A percentile compares a stretch with the other conserved stretches of the same genome.
These are phyloP conservation scores for Agrochola macilenta DNA, from an alignment of 2,888 invertebrate species.

Conservation along the genomic window DNA sequence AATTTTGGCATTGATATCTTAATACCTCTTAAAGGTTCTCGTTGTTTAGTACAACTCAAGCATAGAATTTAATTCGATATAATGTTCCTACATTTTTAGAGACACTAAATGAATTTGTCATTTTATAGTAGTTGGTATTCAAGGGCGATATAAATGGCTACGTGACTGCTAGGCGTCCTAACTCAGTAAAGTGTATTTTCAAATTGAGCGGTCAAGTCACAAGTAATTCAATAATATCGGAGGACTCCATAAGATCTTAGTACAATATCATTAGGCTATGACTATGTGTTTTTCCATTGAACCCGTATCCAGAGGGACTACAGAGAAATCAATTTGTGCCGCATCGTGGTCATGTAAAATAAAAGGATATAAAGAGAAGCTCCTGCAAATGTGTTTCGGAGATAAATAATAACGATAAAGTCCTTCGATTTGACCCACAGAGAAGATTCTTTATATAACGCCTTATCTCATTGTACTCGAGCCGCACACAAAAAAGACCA, in stretches of 20 bases:
- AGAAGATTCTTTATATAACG: conserved; percentile 77
- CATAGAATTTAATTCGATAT: neutral
- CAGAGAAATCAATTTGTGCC: conserved; percentile 79
- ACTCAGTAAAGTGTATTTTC: conserved; percentile 34
- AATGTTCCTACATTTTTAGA: neutral
- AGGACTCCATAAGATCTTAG: conserved; percentile 54
- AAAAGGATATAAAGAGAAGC: conserved; percentile 77
- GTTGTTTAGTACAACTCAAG: neutral
- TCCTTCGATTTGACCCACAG: conserved; percentile 79
- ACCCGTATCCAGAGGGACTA: conserved; percentile 67
- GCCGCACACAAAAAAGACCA: conserved; percentile 75
- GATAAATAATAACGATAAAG: conserved; percentile 84
- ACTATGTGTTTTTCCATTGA: conserved; percentile 69
- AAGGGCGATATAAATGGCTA: conserved; percentile 8
- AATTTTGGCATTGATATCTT: conserved; percentile 2
- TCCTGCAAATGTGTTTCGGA: conserved; percentile 79
- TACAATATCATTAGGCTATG: conserved; percentile 69
- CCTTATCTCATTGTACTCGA: conserved; percentile 77
- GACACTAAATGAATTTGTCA: conserved; percentile 21
- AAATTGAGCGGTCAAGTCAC: conserved; percentile 37
- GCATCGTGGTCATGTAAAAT: conserved; percentile 78
- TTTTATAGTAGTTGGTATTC: conserved; percentile 40
- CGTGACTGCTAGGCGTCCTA: conserved; percentile 25
- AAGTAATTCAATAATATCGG: conserved; percentile 45
- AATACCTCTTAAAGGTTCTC: neutral